Evolutionary conservation across 2,797 vertebrate species (phyloP).

Genomic region (Melanotaenia pygmaea): DNA sequence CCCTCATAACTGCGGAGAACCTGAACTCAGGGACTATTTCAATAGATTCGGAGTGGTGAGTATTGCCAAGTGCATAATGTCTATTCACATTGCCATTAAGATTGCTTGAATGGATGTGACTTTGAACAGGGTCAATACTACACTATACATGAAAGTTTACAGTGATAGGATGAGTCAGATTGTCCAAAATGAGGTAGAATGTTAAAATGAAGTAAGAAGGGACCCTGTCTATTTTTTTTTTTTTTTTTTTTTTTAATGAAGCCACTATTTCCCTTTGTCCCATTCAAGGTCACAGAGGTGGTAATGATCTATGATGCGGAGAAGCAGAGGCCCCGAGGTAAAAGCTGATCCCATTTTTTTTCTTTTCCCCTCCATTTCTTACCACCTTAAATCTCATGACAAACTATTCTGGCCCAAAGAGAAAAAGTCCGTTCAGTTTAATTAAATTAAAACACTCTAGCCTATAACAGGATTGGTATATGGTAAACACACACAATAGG

Average conservation of each 20-base stretch:
- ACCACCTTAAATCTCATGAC: constrained; percentile 93
- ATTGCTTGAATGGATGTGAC: constrained; percentile 62
- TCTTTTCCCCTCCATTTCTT: constrained; percentile 82
- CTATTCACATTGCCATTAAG: constrained; percentile 44
- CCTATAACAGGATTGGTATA: constrained; percentile 7
- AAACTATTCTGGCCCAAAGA: constrained; percentile 93
- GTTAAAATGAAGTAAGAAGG: constrained; percentile 53
- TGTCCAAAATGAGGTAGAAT: constrained; percentile 42
- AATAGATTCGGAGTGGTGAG: constrained; percentile 99
- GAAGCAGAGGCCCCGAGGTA: constrained; percentile 99
- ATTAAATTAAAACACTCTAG: constrained; percentile 37
- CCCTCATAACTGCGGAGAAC: constrained; percentile 99
- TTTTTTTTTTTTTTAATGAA: constrained; percentile 55
- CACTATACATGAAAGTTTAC: constrained; percentile 19
- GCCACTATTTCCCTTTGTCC: constrained; percentile 81
- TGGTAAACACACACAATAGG: constrained; percentile 17
- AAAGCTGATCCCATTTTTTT: constrained; percentile 93
- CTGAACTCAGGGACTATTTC: constrained; percentile 99
- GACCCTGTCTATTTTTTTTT: constrained; percentile 40
- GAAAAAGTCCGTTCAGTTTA: constrained; percentile 54
- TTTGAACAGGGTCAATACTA: constrained; percentile 59
- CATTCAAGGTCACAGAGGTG: constrained; percentile 97
- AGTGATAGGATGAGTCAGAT: constrained; percentile 25
- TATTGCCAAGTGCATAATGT: constrained; percentile 64
- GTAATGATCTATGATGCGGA: constrained; percentile 99